Percentiles rank a stretch among this genome's conserved stretches.
phyloP scores from a whole-genome alignment of 2,888 invertebrate genomes.

The Drosophila affinis region DNA sequence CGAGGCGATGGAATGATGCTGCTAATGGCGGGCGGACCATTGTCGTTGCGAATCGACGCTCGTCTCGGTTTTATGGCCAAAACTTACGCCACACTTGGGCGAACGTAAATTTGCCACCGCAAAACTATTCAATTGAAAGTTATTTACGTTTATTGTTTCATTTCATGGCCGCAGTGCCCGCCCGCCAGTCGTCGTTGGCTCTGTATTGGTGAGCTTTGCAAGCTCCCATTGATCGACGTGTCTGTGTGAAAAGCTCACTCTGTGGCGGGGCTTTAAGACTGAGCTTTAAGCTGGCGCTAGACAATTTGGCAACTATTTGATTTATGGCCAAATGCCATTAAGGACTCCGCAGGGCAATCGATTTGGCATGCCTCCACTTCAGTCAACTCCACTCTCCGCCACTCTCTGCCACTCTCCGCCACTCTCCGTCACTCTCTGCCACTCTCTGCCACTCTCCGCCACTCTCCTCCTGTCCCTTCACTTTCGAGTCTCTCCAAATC shows the following conservation, averaged over 20 bases:
- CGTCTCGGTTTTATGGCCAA: slow-evolving; percentile 47
- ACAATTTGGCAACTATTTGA: slow-evolving; percentile 62
- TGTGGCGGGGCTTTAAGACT: slow-evolving; percentile 8
- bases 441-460: too few relatives aligned
- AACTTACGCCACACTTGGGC: slow-evolving; percentile 31
- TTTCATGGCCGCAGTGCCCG: slow-evolving; percentile 23
- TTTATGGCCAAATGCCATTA: slow-evolving; percentile 76
- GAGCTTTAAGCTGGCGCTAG: slow-evolving; percentile 5
- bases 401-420: neutral
- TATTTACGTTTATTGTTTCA: slow-evolving; percentile 79
- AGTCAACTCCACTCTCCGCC: neutral
- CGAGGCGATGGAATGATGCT: slow-evolving; percentile 43
- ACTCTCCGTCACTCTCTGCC: too few relatives aligned
- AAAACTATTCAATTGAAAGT: slow-evolving; percentile 80
- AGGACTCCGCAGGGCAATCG: slow-evolving; percentile 65
- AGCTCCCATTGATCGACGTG: neutral
- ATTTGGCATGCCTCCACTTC: slow-evolving; percentile 51
- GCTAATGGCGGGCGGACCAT: slow-evolving; percentile 75
- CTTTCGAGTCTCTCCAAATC: slow-evolving; percentile 64
- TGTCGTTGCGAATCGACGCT: slow-evolving; percentile 40
- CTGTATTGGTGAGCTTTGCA: neutral
- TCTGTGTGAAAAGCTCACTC: neutral
- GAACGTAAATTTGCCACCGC: slow-evolving; percentile 74
- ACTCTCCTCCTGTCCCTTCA: neutral
- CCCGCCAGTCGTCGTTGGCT: neutral